phyloP scores from a whole-genome alignment of 2,797 vertebrate species.

The Pangasius djambal region DNA sequence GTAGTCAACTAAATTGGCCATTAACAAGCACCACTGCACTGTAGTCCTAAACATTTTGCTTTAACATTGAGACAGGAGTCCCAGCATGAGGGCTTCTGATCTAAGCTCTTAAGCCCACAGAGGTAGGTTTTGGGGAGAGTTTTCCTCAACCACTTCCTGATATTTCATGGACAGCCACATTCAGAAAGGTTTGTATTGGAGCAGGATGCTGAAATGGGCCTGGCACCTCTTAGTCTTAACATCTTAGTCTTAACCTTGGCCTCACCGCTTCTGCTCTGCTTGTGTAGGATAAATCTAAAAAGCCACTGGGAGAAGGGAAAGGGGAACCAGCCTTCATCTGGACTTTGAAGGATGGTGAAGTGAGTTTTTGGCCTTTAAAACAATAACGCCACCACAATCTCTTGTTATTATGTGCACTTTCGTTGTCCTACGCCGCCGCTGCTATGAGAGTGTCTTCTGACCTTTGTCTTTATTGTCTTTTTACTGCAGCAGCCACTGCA shows the following conservation, averaged over 20 bases:
- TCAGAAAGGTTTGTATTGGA: constrained; percentile 47
- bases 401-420: constrained; percentile 27
- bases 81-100: constrained; percentile 18
- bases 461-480: constrained; percentile 43
- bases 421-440: constrained; percentile 31
- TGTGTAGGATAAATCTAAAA: constrained; percentile 77
- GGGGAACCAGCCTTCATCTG: constrained; percentile 61
- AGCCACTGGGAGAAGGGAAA: constrained; percentile 62
- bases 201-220: constrained; percentile 46
- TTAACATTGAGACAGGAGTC: neutral
- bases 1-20: neutral
- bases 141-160: constrained; percentile 7
- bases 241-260: constrained; percentile 56
- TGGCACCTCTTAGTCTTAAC: constrained; percentile 10
- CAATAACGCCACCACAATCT: constrained; percentile 37
- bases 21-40: neutral
- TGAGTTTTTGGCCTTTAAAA: constrained; percentile 67
- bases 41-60: neutral
- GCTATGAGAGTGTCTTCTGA: constrained; percentile 33
- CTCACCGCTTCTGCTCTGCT: constrained; percentile 75
- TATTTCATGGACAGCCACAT: constrained; percentile 10
- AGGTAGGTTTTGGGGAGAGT: constrained; percentile 40
- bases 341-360: constrained; percentile 72
- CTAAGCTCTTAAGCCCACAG: constrained; percentile 32
- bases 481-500: constrained; percentile 37